These are phyloP conservation scores for Trachelus tabidus DNA, from an alignment of 2,888 invertebrate species.

Conservation along the genomic window DNA sequence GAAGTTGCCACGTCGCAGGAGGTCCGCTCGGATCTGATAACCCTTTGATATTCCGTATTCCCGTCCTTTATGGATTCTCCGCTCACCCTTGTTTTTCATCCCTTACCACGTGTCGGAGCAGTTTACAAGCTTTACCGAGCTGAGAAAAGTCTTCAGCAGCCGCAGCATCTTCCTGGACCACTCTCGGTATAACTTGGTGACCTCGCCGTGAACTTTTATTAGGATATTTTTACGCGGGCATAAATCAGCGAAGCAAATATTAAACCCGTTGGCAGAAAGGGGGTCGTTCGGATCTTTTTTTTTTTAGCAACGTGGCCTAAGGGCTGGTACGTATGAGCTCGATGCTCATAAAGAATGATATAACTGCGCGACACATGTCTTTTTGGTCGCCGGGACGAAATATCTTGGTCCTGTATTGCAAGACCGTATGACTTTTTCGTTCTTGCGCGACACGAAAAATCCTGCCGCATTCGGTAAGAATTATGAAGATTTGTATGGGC, in stretches of 20 bases:
- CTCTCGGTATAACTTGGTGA: background rate
- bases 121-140: background rate
- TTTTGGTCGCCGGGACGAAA: constrained; percentile 37
- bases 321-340: constrained; percentile 13
- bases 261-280: background rate
- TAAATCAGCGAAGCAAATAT: constrained; percentile 52
- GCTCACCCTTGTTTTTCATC: background rate
- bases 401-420: background rate
- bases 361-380: constrained; percentile 65
- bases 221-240: constrained; percentile 53
- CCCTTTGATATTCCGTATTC: constrained; percentile 57
- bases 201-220: constrained; percentile 9
- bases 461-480: constrained; percentile 17
- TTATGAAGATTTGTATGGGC: constrained; percentile 59
- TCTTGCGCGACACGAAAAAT: background rate
- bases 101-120: background rate
- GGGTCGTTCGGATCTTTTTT: background rate
- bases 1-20: constrained; percentile 52
- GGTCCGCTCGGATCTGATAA: constrained; percentile 58
- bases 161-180: background rate
- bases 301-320: background rate
- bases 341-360: constrained; percentile 64
- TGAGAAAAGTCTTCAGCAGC: background rate
- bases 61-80: constrained; percentile 19
- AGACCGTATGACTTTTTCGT: background rate